phyloP scores from a whole-genome alignment of 2,113 vertebrate genomes.

The Uria aalge region DNA sequence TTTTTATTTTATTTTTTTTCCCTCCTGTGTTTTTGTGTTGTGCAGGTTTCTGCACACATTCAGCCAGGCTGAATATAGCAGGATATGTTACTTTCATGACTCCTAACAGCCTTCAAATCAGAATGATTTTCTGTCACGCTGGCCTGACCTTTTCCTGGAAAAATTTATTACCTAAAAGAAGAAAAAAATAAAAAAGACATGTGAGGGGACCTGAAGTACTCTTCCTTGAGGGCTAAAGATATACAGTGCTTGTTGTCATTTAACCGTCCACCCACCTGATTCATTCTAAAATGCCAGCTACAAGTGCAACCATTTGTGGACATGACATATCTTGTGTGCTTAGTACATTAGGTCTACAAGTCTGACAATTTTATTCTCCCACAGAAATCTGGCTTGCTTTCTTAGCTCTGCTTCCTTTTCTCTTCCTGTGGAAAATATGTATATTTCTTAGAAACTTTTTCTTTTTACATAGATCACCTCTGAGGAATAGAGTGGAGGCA shows the following conservation, averaged over 20 bases:
- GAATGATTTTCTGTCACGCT: conserved; percentile 58
- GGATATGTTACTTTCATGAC: background rate
- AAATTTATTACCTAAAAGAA: conserved; percentile 33
- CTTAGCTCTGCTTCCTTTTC: background rate
- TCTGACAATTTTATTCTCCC: background rate
- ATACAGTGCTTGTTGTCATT: conserved; percentile 6
- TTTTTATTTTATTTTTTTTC: background rate
- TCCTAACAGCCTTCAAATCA: conserved; percentile 33
- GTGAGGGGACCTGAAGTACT: background rate
- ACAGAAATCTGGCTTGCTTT: background rate
- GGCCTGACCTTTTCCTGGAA: conserved; percentile 37
- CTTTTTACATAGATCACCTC: background rate
- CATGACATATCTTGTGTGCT: background rate
- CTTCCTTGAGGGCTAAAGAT: conserved; percentile 27
- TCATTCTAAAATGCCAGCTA: conserved; percentile 10
- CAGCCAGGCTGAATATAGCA: background rate
- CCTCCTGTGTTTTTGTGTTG: background rate
- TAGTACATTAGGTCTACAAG: background rate
- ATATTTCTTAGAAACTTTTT: background rate
- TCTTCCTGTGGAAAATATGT: background rate
- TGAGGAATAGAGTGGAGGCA: background rate
- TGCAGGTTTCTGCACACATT: background rate
- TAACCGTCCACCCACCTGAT: background rate
- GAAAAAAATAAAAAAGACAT: background rate
- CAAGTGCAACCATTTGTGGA: conserved; percentile 1